Conservation (phyloP, 2,113 vertebrate species). For the Azemiops feae region DNA sequence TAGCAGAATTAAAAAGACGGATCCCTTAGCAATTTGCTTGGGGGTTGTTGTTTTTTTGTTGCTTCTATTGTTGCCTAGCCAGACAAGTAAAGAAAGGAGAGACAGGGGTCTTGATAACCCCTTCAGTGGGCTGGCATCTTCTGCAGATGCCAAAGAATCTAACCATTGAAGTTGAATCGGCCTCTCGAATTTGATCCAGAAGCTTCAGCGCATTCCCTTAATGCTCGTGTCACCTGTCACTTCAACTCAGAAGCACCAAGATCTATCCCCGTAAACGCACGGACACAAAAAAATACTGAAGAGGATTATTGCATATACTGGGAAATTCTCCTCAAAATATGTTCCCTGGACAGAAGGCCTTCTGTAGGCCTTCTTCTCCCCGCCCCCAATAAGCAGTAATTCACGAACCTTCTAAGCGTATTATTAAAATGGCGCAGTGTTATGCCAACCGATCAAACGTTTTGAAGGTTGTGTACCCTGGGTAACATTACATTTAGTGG, state of each 20-base stretch:
- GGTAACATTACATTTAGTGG: background rate
- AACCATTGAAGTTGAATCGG: background rate
- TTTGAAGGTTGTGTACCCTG: background rate
- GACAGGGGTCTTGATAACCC: background rate
- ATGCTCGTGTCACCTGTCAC: background rate
- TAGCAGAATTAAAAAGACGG: background rate
- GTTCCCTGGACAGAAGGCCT: background rate
- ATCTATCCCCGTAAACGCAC: background rate
- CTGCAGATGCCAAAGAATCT: background rate
- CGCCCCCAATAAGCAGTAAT: background rate
- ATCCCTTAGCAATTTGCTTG: background rate
- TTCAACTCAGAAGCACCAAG: background rate
- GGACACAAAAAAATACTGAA: background rate
- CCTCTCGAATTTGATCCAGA: background rate
- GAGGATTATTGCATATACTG: background rate
- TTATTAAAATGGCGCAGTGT: background rate
- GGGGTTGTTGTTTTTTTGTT: background rate
- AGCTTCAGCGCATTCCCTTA: background rate
- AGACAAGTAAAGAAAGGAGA: background rate
- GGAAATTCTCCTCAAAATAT: background rate
- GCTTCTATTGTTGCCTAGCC: background rate
- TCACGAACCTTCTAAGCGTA: background rate
- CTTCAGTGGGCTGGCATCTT: background rate
- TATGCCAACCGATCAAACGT: background rate
- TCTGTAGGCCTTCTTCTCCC: background rate